Conservation (phyloP, 2,113 vertebrate genomes). For the Laticauda laticaudata region DNA sequence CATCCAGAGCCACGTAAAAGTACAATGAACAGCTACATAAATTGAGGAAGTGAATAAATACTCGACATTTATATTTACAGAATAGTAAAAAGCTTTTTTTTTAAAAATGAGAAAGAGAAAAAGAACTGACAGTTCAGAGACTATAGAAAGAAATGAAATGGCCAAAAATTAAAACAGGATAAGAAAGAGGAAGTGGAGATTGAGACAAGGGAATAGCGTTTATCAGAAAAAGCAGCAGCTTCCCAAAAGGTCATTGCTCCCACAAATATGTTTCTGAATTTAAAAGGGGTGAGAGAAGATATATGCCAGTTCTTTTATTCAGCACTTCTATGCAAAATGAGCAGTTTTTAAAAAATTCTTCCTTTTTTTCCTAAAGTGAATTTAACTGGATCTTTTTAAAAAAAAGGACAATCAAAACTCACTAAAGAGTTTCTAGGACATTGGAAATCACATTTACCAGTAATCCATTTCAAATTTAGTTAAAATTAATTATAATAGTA, state of each 20-base stretch:
- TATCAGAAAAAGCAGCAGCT: neutral
- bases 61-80: neutral
- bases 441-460: neutral
- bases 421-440: neutral
- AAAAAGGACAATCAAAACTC: neutral
- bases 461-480: neutral
- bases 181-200: neutral
- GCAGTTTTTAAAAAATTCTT: neutral
- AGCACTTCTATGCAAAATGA: neutral
- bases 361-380: neutral
- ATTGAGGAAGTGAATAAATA: neutral
- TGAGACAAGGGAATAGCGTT: neutral
- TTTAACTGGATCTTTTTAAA: neutral
- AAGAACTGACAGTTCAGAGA: neutral
- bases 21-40: neutral
- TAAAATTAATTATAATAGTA: conserved; percentile 3
- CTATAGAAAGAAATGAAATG: neutral
- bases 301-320: neutral
- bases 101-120: neutral
- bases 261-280: neutral
- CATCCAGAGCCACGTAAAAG: neutral
- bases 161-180: neutral
- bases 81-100: neutral
- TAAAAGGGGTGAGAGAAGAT: neutral
- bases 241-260: neutral